Conservation (phyloP, 2,797 vertebrate species). For the Eupleurogrammus muticus region DNA sequence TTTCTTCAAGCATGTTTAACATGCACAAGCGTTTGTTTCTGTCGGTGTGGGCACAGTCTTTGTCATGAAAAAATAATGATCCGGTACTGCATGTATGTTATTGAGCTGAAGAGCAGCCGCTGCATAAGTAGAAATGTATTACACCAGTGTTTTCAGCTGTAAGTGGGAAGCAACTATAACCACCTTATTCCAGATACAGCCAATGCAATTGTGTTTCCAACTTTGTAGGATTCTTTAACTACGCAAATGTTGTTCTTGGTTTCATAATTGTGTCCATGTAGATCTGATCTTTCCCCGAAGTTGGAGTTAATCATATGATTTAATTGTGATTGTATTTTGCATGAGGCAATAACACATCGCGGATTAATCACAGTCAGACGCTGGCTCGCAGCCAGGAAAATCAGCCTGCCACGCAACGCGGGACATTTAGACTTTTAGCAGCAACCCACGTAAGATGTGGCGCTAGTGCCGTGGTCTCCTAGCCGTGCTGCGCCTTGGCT, state of each 20-base stretch:
- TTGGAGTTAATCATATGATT: background rate
- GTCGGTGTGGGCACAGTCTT: background rate
- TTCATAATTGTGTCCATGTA: background rate
- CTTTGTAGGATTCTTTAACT: no score
- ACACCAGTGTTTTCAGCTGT: constrained; percentile 59
- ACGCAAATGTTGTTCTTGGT: background rate
- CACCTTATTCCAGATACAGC: no score
- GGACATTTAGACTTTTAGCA: background rate
- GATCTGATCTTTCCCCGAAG: background rate
- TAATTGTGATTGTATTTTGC: background rate
- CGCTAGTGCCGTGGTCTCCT: no score
- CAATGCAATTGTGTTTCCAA: no score
- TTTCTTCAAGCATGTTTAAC: constrained; percentile 17
- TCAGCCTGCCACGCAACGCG: background rate
- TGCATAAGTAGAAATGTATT: constrained; percentile 60
- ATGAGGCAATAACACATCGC: no score
- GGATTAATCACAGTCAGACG: background rate
- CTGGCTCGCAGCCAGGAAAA: background rate
- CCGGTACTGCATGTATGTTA: constrained; percentile 12
- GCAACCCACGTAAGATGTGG: background rate
- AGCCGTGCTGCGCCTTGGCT: background rate
- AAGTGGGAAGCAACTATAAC: constrained; percentile 58
- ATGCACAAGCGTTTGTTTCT: constrained; percentile 6
- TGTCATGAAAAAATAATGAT: background rate
- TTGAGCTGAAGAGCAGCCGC: constrained; percentile 25